Base-by-base conservation (phyloP, 2,888 invertebrate species). In the Hirtodrosophila confusa region DNA sequence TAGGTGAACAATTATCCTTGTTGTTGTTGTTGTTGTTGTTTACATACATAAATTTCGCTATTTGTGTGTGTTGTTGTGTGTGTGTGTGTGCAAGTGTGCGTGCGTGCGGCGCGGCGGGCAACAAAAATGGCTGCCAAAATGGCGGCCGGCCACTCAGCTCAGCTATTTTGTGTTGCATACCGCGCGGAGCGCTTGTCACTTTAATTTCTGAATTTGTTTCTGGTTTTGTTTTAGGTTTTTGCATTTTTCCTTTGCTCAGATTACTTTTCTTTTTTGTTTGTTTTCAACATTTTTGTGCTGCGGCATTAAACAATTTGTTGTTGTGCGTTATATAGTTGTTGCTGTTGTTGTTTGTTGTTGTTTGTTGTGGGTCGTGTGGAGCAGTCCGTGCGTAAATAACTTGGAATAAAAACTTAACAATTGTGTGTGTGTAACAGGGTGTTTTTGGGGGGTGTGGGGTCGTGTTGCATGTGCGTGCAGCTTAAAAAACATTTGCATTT, bases 321-420 rank as follows among this genome's bases (percentile, higher is more conserved):
- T 53, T 78, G 83, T 82, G 63, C 56, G 51, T 56, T 57, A 31
- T 23, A 47, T 31, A 27, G 53, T 60, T 49, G 37, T 60, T 54
- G 71, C 56, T 65, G 44, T 47, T 73, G 64, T 69, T 64, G 49
- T 44, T 55, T 69, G 56, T 27, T 72, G 62, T 17, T 17, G 17
- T 17, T 69, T 63, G 35, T 77, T 54, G 65, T 66, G 67, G 56
- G 87, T 87, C 86, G 58, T 66, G 87, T 78, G 48, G 63, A 84
- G 72, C 87, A 75, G 82, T 87, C 87, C 87, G 82, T 82, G 82
- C 86, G 86, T 82, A 65, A 86, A 84, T 73, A 84, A 84, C 80
- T 77, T 75, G 54, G 29, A 40, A 41, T 53, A 37, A 41, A 61
- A 78, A 64, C 60, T 49, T 62, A 78, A 73, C 55, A 67, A 78